phyloP scores from a whole-genome alignment of 2,888 invertebrate species.

The Smittia sp. region DNA sequence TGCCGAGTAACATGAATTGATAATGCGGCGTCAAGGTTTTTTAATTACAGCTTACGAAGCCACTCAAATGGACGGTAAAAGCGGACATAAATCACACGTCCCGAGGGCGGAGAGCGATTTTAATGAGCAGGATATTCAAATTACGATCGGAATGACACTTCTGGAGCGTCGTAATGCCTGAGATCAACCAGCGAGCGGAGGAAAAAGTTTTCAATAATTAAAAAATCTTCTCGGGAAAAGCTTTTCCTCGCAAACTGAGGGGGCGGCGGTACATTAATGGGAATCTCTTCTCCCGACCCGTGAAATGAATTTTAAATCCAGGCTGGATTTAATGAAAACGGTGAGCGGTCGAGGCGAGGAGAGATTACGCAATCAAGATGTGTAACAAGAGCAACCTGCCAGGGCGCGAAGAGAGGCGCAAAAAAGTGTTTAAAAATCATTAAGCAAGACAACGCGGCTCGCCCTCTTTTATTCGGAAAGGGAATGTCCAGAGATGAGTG shows the following conservation, averaged over 20 bases:
- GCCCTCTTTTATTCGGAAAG: neutral
- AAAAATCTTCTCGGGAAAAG: constrained; percentile 10
- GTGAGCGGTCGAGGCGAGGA: neutral
- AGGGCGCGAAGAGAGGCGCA: neutral
- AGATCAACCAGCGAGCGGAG: neutral
- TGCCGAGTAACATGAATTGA: constrained; percentile 5
- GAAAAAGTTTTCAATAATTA: constrained; percentile 18
- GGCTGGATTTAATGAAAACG: neutral
- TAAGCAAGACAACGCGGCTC: constrained; percentile 3
- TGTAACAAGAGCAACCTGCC: constrained; percentile 9
- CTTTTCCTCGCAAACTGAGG: neutral
- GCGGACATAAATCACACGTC: neutral
- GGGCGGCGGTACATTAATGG: neutral
- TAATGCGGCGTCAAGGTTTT: neutral
- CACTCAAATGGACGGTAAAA: constrained; percentile 11
- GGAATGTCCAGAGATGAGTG: constrained; percentile 16
- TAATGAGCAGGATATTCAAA: constrained; percentile 4
- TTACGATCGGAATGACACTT: neutral
- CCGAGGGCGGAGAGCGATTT: neutral
- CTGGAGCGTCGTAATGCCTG: neutral
- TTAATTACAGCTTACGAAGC: constrained; percentile 15
- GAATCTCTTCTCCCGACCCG: neutral
- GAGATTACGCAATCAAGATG: constrained; percentile 2
- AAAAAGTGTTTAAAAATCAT: constrained; percentile 17
- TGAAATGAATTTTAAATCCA: constrained; percentile 12